phyloP scores from a whole-genome alignment of 2,113 vertebrate species.

The Burhinus oedicnemus region DNA sequence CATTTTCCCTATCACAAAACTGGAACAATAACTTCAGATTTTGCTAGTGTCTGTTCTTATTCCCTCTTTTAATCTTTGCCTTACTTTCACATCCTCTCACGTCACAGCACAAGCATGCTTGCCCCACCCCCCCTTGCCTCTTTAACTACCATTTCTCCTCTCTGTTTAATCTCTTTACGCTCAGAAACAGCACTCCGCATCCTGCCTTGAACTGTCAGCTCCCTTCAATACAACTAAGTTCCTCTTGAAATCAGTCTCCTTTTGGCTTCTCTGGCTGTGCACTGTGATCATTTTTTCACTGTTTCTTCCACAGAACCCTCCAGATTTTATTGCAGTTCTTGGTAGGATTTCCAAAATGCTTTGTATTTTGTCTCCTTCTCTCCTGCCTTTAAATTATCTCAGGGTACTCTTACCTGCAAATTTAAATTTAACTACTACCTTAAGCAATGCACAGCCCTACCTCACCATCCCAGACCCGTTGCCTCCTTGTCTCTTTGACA shows the following conservation, averaged over 20 bases:
- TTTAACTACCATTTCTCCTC: background rate
- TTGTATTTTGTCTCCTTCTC: background rate
- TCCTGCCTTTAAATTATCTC: background rate
- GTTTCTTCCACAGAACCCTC: background rate
- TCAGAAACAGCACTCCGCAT: background rate
- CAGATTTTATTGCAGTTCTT: background rate
- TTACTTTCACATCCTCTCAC: background rate
- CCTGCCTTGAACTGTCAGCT: constrained; percentile 26
- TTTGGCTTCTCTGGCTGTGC: background rate
- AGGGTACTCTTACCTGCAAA: background rate
- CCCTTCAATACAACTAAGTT: background rate
- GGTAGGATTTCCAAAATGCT: background rate
- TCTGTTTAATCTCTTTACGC: background rate
- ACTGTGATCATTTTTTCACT: background rate
- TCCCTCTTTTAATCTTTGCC: background rate
- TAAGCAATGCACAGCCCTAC: background rate
- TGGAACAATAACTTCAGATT: background rate
- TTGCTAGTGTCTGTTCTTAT: background rate
- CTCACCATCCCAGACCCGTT: background rate
- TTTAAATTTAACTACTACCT: background rate
- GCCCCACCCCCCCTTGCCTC: background rate
- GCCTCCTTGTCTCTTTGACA: background rate
- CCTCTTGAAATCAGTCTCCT: background rate
- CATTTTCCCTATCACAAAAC: background rate
- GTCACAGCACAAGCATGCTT: background rate